phyloP scores from a whole-genome alignment of 1,140 invertebrate species.

The Eumaeus atala region DNA sequence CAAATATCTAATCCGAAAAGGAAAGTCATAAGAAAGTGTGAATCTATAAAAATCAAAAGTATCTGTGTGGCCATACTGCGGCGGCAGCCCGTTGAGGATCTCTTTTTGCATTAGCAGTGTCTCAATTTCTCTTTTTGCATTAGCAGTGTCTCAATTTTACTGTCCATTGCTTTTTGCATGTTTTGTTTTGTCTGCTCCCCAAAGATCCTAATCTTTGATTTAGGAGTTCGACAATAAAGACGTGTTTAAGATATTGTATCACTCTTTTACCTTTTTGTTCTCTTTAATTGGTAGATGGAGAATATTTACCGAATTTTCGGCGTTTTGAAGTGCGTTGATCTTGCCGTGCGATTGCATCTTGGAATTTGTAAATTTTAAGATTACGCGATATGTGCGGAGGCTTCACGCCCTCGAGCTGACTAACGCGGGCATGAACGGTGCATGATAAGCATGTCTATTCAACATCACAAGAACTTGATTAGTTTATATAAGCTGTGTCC shows the following conservation, averaged over 20 bases:
- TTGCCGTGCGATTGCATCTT: background rate
- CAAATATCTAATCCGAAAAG: too few species aligned
- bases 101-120: slow-evolving; percentile 57
- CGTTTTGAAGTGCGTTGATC: slow-evolving; percentile 4
- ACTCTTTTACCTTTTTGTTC: slow-evolving; percentile 14
- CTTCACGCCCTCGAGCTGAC: background rate
- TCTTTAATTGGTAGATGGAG: slow-evolving; percentile 5
- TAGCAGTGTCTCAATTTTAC: slow-evolving; percentile 62
- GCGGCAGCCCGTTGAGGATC: slow-evolving; percentile 34
- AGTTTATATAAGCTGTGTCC: too few species aligned
- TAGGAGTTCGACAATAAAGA: slow-evolving; percentile 43
- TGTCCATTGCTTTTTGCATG: slow-evolving; percentile 38
- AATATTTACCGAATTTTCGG: slow-evolving; percentile 4
- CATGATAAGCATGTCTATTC: background rate
- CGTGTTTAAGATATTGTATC: slow-evolving; percentile 29
- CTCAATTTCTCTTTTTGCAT: slow-evolving; percentile 47
- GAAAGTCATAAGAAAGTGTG: too few species aligned
- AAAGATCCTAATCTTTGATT: slow-evolving; percentile 56
- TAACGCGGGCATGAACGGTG: too few species aligned
- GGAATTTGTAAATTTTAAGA: slow-evolving; percentile 18
- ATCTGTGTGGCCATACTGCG: background rate
- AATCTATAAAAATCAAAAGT: too few species aligned
- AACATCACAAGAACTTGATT: too few species aligned
- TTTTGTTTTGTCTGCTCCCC: slow-evolving; percentile 48
- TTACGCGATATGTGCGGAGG: background rate